Evolutionary conservation across 2,888 invertebrate species (phyloP), one percentile per base, ranked within the genome.

Genomic region (Elysia crispata): DNA sequence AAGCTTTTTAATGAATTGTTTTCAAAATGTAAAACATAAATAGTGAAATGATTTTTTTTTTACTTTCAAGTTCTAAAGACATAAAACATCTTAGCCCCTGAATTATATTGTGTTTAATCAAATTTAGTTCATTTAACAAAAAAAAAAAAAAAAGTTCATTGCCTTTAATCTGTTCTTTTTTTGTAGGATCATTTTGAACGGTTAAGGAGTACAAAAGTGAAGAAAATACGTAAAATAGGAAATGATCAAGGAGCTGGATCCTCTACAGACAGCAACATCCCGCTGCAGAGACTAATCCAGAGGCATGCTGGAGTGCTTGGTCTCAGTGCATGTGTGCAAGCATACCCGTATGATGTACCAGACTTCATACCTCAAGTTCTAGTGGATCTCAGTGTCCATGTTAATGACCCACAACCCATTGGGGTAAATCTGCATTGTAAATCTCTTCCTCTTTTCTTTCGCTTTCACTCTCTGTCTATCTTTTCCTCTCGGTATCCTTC

Each of bases 311-410:
- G 97, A 23, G 95, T 98, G 62, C 93, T 98, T 25, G 98, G 97
- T 0, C 93, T 98, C 79, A 96, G 97, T 91, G 95, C 97, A 8
- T 96, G 96, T 91, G 94, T 98, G 66, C 95, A 95, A 85, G 96
- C 97, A 20, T 95, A 95, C 91, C 98, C 98, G 0, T 98, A 98
- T 92, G 95, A 96, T 87, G 95, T 96, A 90, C 95, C 97, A 83
- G 93, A 95, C 90, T 94, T 95, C 91, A 92, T 96, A 91, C 95
- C 98, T 82, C 94, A 95, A 74, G 95, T 97, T 76, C 94, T 98
- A 84, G 95, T 95, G 83, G 94, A 95, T 86, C 93, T 98, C 57
- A 95, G 96, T 80, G 93, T 94, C 15, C 96, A 97, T 92, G 94
- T 97, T 25, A 95, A 95, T 91, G 97, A 97, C 90, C 96, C 97